A percentile compares a stretch with the other conserved stretches of the same genome.
Evolutionary conservation across 2,113 vertebrate species (phyloP).

Genomic region (Lipophrys pholis): DNA sequence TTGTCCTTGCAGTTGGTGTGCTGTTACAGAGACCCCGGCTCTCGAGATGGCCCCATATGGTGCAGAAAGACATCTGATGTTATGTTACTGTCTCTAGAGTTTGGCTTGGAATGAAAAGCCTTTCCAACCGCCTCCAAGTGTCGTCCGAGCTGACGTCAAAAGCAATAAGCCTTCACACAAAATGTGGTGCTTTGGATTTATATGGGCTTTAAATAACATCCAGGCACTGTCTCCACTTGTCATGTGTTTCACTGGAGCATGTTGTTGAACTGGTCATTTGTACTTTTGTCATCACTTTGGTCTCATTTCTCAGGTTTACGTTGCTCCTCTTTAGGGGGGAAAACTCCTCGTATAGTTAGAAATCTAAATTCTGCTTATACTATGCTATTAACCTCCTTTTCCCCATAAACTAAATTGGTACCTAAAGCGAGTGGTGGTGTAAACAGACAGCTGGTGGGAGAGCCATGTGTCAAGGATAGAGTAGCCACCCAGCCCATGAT

Average conservation of each 20-base stretch:
- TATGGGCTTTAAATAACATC: slow-evolving; percentile 12
- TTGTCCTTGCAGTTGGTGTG: slow-evolving; percentile 75
- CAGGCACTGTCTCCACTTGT: neutral
- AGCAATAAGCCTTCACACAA: slow-evolving; percentile 7
- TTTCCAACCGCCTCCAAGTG: neutral
- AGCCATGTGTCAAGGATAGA: slow-evolving; percentile 58
- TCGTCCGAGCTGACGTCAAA: slow-evolving; percentile 14
- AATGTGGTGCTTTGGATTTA: slow-evolving; percentile 25
- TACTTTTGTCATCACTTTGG: slow-evolving; percentile 10
- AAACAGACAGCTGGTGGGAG: slow-evolving; percentile 78
- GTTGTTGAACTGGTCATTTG: slow-evolving; percentile 12
- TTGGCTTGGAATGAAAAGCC: slow-evolving; percentile 40
- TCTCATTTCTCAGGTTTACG: neutral
- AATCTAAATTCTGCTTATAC: slow-evolving; percentile 42
- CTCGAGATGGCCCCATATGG: slow-evolving; percentile 67
- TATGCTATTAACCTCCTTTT: slow-evolving; percentile 38
- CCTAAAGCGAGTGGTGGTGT: slow-evolving; percentile 57
- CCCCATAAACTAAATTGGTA: slow-evolving; percentile 75
- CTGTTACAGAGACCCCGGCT: slow-evolving; percentile 61
- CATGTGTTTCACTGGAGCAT: slow-evolving; percentile 10
- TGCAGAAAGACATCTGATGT: slow-evolving; percentile 57
- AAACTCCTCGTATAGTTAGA: slow-evolving; percentile 49
- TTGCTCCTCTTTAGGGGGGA: neutral
- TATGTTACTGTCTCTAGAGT: slow-evolving; percentile 42
- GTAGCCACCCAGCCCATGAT: slow-evolving; percentile 66